Evolutionary conservation across 2,113 vertebrate genomes (phyloP).

Genomic region (Rhadina sibilatrix): DNA sequence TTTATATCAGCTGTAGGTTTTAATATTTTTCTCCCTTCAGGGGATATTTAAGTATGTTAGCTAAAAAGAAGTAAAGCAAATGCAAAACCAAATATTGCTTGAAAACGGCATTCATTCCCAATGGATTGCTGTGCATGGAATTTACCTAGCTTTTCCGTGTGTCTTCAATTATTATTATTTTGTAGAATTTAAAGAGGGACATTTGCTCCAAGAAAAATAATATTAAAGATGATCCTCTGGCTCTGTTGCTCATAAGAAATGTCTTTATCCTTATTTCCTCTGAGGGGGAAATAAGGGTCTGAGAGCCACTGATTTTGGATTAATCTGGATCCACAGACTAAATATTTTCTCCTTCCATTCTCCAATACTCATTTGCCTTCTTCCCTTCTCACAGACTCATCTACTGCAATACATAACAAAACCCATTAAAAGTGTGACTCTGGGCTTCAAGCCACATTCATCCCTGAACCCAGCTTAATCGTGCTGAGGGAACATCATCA

Average conservation of each 20-base stretch:
- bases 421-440: background rate
- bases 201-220: background rate
- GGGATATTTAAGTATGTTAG: constrained; percentile 44
- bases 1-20: constrained; percentile 35
- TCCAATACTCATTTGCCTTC: background rate
- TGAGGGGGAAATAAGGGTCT: background rate
- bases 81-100: constrained; percentile 54
- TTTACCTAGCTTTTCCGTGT: background rate
- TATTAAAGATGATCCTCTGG: background rate
- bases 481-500: background rate
- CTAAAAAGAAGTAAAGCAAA: constrained; percentile 41
- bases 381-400: background rate
- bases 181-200: constrained; percentile 28
- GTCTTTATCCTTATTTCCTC: background rate
- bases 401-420: background rate
- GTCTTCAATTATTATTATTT: constrained; percentile 38
- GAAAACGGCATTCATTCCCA: constrained; percentile 25
- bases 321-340: background rate
- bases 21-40: constrained; percentile 35
- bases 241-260: background rate
- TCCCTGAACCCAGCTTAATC: background rate
- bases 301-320: background rate
- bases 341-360: background rate
- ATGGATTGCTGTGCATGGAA: background rate
- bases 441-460: background rate